A percentile compares a stretch with the other conserved stretches of the same genome.
Evolutionary conservation across 2,888 invertebrate genomes (phyloP).

Genomic region (Pseudococcus jackbeardsleyi): DNA sequence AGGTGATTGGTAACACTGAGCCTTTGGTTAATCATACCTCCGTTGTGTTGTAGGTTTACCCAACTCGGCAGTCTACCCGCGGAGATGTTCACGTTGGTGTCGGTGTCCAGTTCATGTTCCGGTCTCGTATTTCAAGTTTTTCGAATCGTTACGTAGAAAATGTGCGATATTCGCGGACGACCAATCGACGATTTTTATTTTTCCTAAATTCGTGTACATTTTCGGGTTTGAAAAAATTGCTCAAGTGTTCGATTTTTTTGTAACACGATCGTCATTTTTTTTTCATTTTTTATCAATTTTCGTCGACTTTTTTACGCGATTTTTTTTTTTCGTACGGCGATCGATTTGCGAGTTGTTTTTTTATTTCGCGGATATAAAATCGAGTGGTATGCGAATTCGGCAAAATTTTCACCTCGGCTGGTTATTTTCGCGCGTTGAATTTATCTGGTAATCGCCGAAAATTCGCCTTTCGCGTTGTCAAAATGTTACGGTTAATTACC

Average conservation of each 20-base stretch:
- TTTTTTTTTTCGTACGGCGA: background rate
- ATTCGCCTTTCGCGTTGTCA: no score
- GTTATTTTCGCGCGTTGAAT: background rate
- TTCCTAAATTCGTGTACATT: background rate
- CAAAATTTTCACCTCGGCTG: background rate
- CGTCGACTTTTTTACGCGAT: background rate
- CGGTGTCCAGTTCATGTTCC: background rate
- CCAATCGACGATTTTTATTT: background rate
- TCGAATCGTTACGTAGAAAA: slow-evolving; percentile 25
- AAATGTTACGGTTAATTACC: background rate
- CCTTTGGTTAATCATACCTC: slow-evolving; percentile 36
- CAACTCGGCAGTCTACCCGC: slow-evolving; percentile 27
- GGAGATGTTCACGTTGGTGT: slow-evolving; percentile 23
- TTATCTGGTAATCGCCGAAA: background rate
- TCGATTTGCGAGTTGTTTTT: background rate
- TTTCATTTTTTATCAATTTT: background rate
- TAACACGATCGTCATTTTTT: background rate
- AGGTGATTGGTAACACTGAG: slow-evolving; percentile 35
- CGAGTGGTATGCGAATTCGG: background rate
- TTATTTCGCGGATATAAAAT: background rate
- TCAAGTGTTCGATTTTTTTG: background rate
- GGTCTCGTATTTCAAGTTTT: background rate
- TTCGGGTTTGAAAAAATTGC: background rate
- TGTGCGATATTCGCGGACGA: slow-evolving; percentile 5
- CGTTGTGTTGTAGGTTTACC: slow-evolving; percentile 6